Conservation (phyloP, 1,140 invertebrate genomes). For the Sycophila sp. region DNA sequence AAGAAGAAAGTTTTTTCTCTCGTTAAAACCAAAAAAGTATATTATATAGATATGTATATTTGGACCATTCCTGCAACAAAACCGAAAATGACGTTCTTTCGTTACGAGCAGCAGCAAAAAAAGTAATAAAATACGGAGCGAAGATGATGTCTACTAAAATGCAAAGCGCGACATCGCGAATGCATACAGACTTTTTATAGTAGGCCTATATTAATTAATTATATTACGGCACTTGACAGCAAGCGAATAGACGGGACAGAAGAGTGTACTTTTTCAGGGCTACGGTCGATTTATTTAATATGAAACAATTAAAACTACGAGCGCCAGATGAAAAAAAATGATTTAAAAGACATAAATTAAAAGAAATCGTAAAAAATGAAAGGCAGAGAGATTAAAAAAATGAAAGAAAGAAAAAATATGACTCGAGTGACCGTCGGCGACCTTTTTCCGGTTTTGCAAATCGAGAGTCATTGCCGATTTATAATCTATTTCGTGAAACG, state of each 20-base stretch:
- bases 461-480: constrained; percentile 40
- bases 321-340: constrained; percentile 22
- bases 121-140: constrained; percentile 42
- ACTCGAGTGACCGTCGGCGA: constrained; percentile 33
- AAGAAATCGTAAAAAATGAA: constrained; percentile 16
- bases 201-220: constrained; percentile 63
- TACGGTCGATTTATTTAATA: constrained; percentile 54
- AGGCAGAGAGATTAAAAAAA: background rate
- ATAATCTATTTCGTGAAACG: constrained; percentile 42
- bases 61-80: constrained; percentile 66
- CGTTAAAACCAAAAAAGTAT: constrained; percentile 67
- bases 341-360: constrained; percentile 38
- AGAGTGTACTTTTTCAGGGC: constrained; percentile 44
- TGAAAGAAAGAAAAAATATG: constrained; percentile 1
- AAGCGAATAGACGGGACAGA: constrained; percentile 36
- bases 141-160: constrained; percentile 49
- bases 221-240: constrained; percentile 54
- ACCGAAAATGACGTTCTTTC: constrained; percentile 64
- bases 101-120: constrained; percentile 58
- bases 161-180: constrained; percentile 51
- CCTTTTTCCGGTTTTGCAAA: constrained; percentile 39
- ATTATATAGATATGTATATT: constrained; percentile 68
- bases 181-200: constrained; percentile 60
- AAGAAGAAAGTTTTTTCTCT: constrained; percentile 67
- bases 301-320: constrained; percentile 34